These are phyloP conservation scores for Leptinotarsa rubiginosa DNA, from an alignment of 2,888 invertebrate genomes.

Conservation along the genomic window DNA sequence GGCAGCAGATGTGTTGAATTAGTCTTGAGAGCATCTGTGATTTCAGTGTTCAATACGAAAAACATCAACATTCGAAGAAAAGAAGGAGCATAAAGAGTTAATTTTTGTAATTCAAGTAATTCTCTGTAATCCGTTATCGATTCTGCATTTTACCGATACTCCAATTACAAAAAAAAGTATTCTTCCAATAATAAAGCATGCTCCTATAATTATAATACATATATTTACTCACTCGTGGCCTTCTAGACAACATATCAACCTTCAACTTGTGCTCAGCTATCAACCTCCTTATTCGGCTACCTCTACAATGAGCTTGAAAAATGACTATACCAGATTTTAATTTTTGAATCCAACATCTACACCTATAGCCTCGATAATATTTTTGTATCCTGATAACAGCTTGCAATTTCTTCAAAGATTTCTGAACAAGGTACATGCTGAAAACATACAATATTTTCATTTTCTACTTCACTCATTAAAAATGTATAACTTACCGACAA, in stretches of 20 bases:
- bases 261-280: conserved; percentile 66
- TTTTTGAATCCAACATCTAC: conserved; percentile 75
- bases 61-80: no score
- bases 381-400: conserved; percentile 80
- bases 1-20: no score
- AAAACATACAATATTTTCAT: neutral
- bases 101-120: no score
- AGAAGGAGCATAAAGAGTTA: no score
- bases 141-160: no score
- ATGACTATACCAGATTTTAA: conserved; percentile 71
- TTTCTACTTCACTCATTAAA: neutral
- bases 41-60: no score
- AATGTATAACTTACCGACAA: conserved; percentile 62
- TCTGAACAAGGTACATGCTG: conserved; percentile 74
- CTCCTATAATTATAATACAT: neutral
- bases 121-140: no score
- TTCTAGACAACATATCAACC: conserved; percentile 37
- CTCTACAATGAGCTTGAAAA: conserved; percentile 81
- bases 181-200: no score
- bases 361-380: conserved; percentile 79
- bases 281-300: conserved; percentile 72
- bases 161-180: no score
- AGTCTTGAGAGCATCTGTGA: no score
- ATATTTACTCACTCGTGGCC: conserved; percentile 40
- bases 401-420: conserved; percentile 68